Percentiles rank a stretch among this genome's conserved stretches.
These are phyloP conservation scores for Halcyon malimbica DNA, from an alignment of 2,113 vertebrate species.

Conservation along the genomic window DNA sequence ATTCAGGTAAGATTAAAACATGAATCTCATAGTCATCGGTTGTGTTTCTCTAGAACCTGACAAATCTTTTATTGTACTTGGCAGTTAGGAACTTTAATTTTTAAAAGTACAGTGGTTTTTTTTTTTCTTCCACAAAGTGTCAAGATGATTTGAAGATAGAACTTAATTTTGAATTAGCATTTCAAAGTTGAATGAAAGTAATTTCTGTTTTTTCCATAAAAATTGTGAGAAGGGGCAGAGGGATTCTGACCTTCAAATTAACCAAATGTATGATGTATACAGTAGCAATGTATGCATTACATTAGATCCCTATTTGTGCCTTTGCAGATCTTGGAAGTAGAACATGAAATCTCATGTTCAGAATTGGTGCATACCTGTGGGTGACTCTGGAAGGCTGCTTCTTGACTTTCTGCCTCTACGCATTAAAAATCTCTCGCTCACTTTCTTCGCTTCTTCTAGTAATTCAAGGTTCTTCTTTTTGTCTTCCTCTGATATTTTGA, in stretches of 20 bases:
- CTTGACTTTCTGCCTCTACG: slow-evolving; percentile 90
- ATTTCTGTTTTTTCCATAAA: neutral
- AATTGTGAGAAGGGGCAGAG: neutral
- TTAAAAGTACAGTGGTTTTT: neutral
- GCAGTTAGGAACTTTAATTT: neutral
- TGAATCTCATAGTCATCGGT: neutral
- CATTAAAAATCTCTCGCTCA: slow-evolving; percentile 90
- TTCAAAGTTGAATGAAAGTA: neutral
- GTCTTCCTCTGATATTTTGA: slow-evolving; percentile 93
- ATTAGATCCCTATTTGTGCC: neutral
- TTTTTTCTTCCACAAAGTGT: neutral
- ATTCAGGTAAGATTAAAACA: neutral
- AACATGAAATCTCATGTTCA: neutral
- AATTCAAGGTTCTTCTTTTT: slow-evolving; percentile 94
- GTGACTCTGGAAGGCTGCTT: slow-evolving; percentile 85
- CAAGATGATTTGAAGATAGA: neutral
- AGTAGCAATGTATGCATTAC: neutral
- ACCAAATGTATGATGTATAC: neutral
- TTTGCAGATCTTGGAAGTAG: neutral
- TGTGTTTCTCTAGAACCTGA: neutral
- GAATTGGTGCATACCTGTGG: slow-evolving; percentile 77
- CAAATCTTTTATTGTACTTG: neutral
- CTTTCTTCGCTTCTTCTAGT: slow-evolving; percentile 93
- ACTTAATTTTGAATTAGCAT: neutral
- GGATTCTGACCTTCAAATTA: neutral